These are phyloP conservation scores for Danionella cerebrum DNA, from an alignment of 2,113 vertebrate species.

Conservation along the genomic window DNA sequence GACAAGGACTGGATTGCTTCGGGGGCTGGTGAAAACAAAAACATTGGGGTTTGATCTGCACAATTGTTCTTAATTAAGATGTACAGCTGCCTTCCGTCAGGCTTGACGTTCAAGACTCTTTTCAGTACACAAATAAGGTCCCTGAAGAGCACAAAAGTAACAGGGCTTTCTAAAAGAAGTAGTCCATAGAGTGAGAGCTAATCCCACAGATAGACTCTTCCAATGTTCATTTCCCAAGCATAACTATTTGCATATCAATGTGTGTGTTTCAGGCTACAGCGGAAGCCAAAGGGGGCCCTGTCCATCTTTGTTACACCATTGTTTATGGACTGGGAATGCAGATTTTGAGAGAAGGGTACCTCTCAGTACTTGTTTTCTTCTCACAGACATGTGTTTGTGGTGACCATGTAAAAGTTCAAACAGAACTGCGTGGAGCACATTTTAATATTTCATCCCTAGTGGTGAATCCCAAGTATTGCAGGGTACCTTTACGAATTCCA, in stretches of 20 bases:
- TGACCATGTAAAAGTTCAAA: neutral
- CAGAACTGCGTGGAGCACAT: neutral
- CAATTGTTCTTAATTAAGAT: slow-evolving; percentile 47
- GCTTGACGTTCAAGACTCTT: slow-evolving; percentile 37
- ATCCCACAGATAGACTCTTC: slow-evolving; percentile 43
- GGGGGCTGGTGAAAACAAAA: slow-evolving; percentile 20
- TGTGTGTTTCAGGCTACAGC: neutral
- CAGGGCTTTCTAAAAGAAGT: slow-evolving; percentile 36
- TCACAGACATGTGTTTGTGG: neutral
- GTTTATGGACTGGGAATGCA: slow-evolving; percentile 28
- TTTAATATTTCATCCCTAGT: neutral
- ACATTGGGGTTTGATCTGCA: slow-evolving; percentile 23
- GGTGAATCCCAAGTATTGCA: neutral
- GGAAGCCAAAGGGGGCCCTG: slow-evolving; percentile 26
- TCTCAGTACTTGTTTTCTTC: slow-evolving; percentile 23
- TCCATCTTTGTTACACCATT: slow-evolving; percentile 2
- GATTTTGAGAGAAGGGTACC: slow-evolving; percentile 4
- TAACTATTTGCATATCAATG: slow-evolving; percentile 66
- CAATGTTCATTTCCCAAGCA: slow-evolving; percentile 47
- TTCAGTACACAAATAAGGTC: slow-evolving; percentile 34
- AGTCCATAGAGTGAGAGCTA: slow-evolving; percentile 39
- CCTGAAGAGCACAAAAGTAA: slow-evolving; percentile 28
- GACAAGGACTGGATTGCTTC: slow-evolving; percentile 23
- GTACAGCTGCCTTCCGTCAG: slow-evolving; percentile 42
- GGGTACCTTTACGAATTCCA: slow-evolving; percentile 90